A percentile compares a stretch with the other conserved stretches of the same genome.
These are phyloP conservation scores for Zophobas morio DNA, from an alignment of 1,140 invertebrate genomes.

Conservation along the genomic window DNA sequence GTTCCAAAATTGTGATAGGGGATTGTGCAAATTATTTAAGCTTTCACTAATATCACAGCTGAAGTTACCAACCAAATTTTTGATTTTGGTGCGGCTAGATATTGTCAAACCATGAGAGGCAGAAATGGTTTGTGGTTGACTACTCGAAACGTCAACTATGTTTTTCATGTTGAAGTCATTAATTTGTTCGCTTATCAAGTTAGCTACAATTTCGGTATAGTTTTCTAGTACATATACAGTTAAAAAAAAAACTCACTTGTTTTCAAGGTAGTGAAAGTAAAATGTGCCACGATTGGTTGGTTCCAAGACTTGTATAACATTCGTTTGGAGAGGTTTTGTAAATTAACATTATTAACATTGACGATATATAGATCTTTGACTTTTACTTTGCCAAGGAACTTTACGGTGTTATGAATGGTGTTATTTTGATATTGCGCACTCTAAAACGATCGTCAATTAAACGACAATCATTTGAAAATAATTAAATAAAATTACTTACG, in stretches of 20 bases:
- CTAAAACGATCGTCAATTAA: conserved; percentile 11
- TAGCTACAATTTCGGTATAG: conserved; percentile 56
- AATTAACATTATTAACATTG: conserved; percentile 58
- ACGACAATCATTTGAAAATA: not conserved
- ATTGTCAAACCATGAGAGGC: conserved; percentile 50
- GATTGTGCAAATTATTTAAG: conserved; percentile 54
- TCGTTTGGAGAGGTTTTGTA: conserved; percentile 52
- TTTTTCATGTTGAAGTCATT: conserved; percentile 57
- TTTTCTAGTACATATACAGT: too few species aligned
- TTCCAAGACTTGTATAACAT: conserved; percentile 56
- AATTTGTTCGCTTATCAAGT: conserved; percentile 58
- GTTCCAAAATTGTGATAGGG: conserved; percentile 52
- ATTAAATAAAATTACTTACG: not conserved
- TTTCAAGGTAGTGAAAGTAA: conserved; percentile 56
- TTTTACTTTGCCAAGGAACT: conserved; percentile 50
- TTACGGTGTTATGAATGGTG: conserved; percentile 45
- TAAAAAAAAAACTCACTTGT: conserved; percentile 32
- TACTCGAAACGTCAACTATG: conserved; percentile 56
- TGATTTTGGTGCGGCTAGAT: conserved; percentile 46
- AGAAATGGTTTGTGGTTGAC: conserved; percentile 52
- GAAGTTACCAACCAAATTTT: conserved; percentile 45
- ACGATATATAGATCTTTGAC: conserved; percentile 52
- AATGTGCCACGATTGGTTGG: conserved; percentile 58
- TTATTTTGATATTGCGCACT: conserved; percentile 10
- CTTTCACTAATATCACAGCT: conserved; percentile 56